Base-by-base conservation (phyloP, 1,140 invertebrate genomes). In the Magallana angulata region DNA sequence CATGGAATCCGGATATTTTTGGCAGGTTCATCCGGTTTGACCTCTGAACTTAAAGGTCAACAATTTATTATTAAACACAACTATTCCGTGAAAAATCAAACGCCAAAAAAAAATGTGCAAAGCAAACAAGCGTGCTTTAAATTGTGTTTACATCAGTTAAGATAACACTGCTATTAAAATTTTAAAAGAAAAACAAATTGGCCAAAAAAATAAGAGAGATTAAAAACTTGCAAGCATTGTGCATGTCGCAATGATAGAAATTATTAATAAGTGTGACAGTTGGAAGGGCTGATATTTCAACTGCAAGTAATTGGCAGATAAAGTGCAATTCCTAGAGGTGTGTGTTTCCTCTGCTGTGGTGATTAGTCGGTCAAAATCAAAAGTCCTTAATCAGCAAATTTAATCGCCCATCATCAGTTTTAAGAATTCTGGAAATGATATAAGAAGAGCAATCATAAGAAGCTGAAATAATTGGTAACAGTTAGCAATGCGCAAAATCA, bases 361-460 rank as follows among this genome's bases (percentile, higher is more conserved):
- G 68, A 76, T 76, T 76, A 76, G 68, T 76, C 68, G 68, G 8
- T 76, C 68, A 76, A 76, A 76, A 76, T 76, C 36, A 48, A 76
- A 76, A 76, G 68, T 76, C 68, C 36, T 76, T 76, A 76, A 76
- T 76, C 68, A 76, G 68, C 68, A 76, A 57, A 56, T 68, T 86
- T 76, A 85, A 86, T 71, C 85, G 57, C 68, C 85, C 68, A 80
- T 86, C 85, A 86, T 86, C 85, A 86, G 76, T 76, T 71, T 58
- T 76, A 59, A 76, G 85, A 86, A 86, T 59, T 86, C 85, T 86
- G 85, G 85, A 86, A 86, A 86, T 36, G 58, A 76, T 81, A 86
- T 86, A 64, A 86, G 85, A 58, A 76, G 30, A 59, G 85, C 62
- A 48, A 58, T 57, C 56, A 80, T 57, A 57, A 82, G 16, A 82